These are phyloP conservation scores for Phoeniculus purpureus DNA, from an alignment of 2,797 vertebrate genomes.

Conservation along the genomic window DNA sequence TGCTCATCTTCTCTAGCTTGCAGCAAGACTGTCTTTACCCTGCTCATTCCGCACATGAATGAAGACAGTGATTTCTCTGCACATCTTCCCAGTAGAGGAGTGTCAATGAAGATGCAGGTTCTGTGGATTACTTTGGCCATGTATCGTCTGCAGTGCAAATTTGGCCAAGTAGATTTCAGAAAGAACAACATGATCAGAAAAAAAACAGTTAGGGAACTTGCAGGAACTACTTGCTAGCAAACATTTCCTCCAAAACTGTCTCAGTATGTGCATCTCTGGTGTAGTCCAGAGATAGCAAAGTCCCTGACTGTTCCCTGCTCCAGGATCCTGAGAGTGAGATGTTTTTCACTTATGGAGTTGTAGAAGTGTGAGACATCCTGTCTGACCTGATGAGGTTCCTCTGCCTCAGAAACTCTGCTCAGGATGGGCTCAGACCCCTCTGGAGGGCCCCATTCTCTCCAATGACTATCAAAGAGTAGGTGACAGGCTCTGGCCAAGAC, in stretches of 20 bases:
- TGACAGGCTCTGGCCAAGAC: background rate
- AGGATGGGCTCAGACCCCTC: background rate
- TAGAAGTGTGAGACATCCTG: background rate
- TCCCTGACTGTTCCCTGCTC: background rate
- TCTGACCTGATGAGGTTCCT: background rate
- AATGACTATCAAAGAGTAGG: background rate
- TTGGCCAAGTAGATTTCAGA: background rate
- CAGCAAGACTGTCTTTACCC: background rate
- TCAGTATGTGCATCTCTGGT: background rate
- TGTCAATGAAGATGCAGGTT: background rate
- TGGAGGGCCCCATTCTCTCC: background rate
- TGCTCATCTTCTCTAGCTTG: background rate
- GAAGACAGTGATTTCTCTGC: background rate
- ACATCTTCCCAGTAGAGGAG: background rate
- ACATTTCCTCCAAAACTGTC: background rate
- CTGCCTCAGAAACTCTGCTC: background rate
- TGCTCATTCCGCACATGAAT: background rate
- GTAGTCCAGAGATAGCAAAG: background rate
- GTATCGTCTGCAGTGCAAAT: background rate
- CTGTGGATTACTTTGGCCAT: background rate
- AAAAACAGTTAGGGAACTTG: background rate
- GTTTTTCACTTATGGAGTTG: background rate
- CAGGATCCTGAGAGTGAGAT: background rate
- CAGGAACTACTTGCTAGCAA: background rate
- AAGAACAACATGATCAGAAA: background rate